Base-by-base conservation (phyloP, 2,888 invertebrate species). In the Chymomyza fuscimana region DNA sequence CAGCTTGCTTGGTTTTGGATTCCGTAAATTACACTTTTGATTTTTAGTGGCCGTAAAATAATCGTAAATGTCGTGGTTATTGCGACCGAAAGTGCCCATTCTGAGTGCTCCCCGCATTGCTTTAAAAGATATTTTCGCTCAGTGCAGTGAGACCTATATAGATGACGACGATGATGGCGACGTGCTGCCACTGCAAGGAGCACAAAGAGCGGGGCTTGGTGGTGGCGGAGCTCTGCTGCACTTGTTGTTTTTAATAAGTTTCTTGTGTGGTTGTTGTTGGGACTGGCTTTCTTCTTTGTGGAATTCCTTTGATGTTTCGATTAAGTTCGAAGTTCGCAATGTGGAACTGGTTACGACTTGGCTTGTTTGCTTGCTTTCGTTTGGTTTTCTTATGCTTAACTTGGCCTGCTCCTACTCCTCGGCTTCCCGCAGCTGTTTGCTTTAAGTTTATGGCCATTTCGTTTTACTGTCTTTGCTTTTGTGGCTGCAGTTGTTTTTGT, bases 41-140 rank as follows among this genome's bases (percentile, higher is more conserved):
- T 91, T 92, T 91, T 92, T 91, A 92, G 88, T 90, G 90, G 86
- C 89, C 90, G 90, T 91, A 91, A 92, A 92, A 92, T 92, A 91
- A 91, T 92, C 91, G 90, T 91, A 91, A 91, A 90, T 89, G 91
- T 91, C 91, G 90, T 88, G 89, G 89, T 91, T 91, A 92, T 91
- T 91, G 91, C 90, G 90, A 90, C 89, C 90, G 88, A 91, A 92
- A 92, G 90, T 90, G 89, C 89, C 90, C 90, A 90, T 91, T 91
- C 89, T 83, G 82, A 80, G 82, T 82, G 82, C 67, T 77, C 75
- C 63, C n/a, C 29, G 61, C 65, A 74, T 73, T 71, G 70, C 75
- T 70, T 77, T 86, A 87, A 86, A 86, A 78, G 87, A 86, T 86
- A 86, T 80, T 90, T 88, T 87, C 83, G 82, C 82, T 86, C 89